These are phyloP conservation scores for Neosilurus mollespiculum DNA, from an alignment of 2,797 vertebrate genomes.

Conservation along the genomic window DNA sequence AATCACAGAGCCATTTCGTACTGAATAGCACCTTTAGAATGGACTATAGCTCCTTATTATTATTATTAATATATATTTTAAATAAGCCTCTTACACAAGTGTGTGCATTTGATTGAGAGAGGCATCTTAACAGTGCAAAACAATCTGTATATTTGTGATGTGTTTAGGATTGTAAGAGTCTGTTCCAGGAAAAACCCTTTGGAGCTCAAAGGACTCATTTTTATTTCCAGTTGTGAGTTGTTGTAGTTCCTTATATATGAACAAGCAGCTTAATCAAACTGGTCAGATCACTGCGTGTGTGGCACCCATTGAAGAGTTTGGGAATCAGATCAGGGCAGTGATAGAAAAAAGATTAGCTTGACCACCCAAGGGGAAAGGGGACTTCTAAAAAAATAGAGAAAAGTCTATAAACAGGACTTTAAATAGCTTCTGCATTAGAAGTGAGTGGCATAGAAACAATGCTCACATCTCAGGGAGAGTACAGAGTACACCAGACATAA, in stretches of 20 bases:
- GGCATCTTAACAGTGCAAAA: conserved; percentile 41
- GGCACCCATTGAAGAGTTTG: conserved; percentile 40
- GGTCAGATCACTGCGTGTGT: conserved; percentile 36
- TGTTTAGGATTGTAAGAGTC: conserved; percentile 24
- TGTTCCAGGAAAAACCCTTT: conserved; percentile 36
- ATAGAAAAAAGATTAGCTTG: conserved; percentile 46
- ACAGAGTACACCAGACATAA: conserved; percentile 27
- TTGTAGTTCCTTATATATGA: not conserved
- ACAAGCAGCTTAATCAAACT: conserved; percentile 38
- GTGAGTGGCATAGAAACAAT: conserved; percentile 28
- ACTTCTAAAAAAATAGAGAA: not conserved
- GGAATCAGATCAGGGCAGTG: conserved; percentile 53
- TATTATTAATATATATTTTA: not conserved
- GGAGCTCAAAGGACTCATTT: conserved; percentile 42
- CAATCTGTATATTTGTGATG: conserved; percentile 18
- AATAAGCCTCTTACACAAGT: conserved; percentile 29
- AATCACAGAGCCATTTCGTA: conserved; percentile 46
- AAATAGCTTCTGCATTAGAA: conserved; percentile 40
- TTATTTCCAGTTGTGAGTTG: conserved; percentile 63
- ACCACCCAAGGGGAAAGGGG: conserved; percentile 20
- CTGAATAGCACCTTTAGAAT: conserved; percentile 59
- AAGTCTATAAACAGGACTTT: conserved; percentile 36
- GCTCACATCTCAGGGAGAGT: conserved; percentile 26
- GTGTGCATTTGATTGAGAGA: conserved; percentile 40
- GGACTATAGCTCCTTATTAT: conserved; percentile 37